These are phyloP conservation scores for Drosophila paramelanica DNA, from an alignment of 2,888 invertebrate species.

Conservation along the genomic window DNA sequence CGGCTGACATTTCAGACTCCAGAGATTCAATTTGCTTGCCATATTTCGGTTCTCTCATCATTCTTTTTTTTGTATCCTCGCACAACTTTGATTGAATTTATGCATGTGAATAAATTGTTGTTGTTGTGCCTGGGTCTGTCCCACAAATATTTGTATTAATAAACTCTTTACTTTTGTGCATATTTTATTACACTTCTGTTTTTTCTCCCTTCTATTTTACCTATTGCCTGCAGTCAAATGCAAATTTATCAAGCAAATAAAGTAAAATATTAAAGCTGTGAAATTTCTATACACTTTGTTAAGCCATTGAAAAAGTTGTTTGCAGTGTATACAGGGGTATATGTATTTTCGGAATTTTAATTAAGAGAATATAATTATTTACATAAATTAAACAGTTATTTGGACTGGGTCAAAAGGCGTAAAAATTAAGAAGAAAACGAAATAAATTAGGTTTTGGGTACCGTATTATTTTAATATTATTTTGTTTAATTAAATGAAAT, in stretches of 20 bases:
- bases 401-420: background rate
- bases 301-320: slow-evolving; percentile 19
- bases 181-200: slow-evolving; percentile 39
- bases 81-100: slow-evolving; percentile 66
- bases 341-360: slow-evolving; percentile 15
- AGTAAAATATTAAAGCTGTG: slow-evolving; percentile 4
- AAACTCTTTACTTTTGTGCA: slow-evolving; percentile 54
- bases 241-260: slow-evolving; percentile 39
- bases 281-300: slow-evolving; percentile 17
- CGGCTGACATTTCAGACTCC: slow-evolving; percentile 60
- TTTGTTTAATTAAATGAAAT: no score
- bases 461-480: no score
- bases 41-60: slow-evolving; percentile 21
- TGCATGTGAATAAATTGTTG: slow-evolving; percentile 44
- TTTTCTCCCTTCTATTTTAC: slow-evolving; percentile 6
- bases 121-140: slow-evolving; percentile 4
- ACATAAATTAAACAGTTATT: slow-evolving; percentile 23
- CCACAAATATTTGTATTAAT: slow-evolving; percentile 53
- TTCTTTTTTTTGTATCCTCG: slow-evolving; percentile 4
- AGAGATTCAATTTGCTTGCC: slow-evolving; percentile 64
- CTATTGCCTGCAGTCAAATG: slow-evolving; percentile 43
- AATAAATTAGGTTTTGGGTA: background rate
- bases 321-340: background rate
- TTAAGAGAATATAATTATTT: slow-evolving; percentile 24
- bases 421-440: background rate